Conservation (phyloP, 2,888 invertebrate species). For the Aphodius granarius region DNA sequence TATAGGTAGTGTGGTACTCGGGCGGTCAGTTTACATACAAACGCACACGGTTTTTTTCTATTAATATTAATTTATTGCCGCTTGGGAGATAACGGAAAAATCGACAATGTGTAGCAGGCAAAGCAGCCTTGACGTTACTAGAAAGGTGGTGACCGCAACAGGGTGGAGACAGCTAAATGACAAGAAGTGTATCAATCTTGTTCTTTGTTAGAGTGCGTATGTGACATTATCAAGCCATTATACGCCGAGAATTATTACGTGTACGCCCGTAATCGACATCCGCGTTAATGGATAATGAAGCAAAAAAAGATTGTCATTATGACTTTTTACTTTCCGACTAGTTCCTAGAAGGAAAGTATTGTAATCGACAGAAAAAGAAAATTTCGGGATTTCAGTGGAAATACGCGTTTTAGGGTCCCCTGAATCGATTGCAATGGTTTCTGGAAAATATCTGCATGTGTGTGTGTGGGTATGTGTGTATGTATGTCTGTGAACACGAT, state of each 20-base stretch:
- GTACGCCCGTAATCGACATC: conserved; percentile 16
- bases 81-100: background rate
- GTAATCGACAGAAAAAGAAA: too few species aligned
- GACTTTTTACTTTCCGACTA: too few species aligned
- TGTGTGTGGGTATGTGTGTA: too few species aligned
- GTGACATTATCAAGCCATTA: conserved; percentile 18
- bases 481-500: too few species aligned
- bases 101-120: conserved; percentile 2
- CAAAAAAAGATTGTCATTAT: background rate
- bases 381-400: too few species aligned
- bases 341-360: too few species aligned
- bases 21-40: background rate
- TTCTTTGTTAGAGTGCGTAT: conserved; percentile 16
- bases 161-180: conserved; percentile 8
- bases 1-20: background rate
- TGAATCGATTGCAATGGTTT: too few species aligned
- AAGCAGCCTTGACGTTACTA: conserved; percentile 5
- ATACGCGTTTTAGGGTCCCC: too few species aligned
- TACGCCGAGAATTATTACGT: background rate
- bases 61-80: conserved; percentile 11
- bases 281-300: conserved; percentile 4
- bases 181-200: conserved; percentile 17
- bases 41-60: conserved; percentile 6
- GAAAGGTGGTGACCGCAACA: background rate
- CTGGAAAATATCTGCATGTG: too few species aligned